Evolutionary conservation across 2,888 invertebrate species (phyloP).

Genomic region (Encarsia formosa): DNA sequence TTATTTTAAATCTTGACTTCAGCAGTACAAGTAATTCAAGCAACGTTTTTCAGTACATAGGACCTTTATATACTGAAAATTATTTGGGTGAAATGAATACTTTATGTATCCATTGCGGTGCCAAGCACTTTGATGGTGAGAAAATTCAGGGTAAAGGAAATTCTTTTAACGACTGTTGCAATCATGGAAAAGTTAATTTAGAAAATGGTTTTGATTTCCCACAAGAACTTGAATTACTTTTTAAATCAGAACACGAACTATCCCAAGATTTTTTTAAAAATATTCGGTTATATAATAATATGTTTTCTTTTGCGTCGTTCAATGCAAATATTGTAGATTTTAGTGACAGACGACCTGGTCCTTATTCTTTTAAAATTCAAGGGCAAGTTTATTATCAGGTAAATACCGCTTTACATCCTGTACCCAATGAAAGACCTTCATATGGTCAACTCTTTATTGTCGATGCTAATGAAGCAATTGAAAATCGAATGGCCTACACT

Average conservation of each 20-base stretch:
- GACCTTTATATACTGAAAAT: too few relatives aligned
- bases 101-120: slow-evolving; percentile 6
- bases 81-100: slow-evolving; percentile 9
- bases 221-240: background rate
- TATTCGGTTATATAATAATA: slow-evolving; percentile 5
- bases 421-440: slow-evolving; percentile 11
- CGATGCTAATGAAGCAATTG: slow-evolving; percentile 24
- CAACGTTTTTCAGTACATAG: too few relatives aligned
- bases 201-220: background rate
- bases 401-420: slow-evolving; percentile 21
- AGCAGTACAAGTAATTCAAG: too few relatives aligned
- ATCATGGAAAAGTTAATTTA: slow-evolving; percentile 5
- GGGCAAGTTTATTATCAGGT: slow-evolving; percentile 26
- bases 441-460: slow-evolving; percentile 26
- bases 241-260: background rate
- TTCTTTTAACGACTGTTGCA: slow-evolving; percentile 8
- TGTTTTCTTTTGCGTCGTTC: slow-evolving; percentile 24
- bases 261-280: background rate
- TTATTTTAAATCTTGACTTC: too few relatives aligned
- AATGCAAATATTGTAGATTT: slow-evolving; percentile 27
- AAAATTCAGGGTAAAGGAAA: background rate
- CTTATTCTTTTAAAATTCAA: too few relatives aligned
- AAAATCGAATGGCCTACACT: slow-evolving; percentile 11
- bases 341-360: slow-evolving; percentile 12
- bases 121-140: slow-evolving; percentile 8